phyloP scores from a whole-genome alignment of 2,888 invertebrate species.

The Teinopalpus imperialis region DNA sequence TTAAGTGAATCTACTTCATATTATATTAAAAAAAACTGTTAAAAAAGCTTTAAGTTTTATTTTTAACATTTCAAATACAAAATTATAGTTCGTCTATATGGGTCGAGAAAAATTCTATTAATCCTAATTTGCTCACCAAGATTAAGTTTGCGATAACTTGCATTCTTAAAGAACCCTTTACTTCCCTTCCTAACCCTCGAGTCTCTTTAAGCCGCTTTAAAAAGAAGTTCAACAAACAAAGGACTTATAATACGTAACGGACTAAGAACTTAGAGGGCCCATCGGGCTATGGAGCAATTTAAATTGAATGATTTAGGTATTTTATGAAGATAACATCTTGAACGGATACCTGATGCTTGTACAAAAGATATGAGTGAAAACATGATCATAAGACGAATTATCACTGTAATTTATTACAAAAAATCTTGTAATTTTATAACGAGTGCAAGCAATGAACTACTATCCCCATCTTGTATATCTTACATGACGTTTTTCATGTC shows the following conservation, averaged over 20 bases:
- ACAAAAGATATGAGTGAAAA: constrained; percentile 2
- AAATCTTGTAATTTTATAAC: too few species aligned
- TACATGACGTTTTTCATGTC: constrained; percentile 46
- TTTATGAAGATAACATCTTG: constrained; percentile 25
- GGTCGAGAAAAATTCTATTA: constrained; percentile 81
- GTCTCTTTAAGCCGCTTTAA: constrained; percentile 75
- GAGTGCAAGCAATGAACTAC: not conserved
- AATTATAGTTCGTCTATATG: too few species aligned
- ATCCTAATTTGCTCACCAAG: constrained; percentile 79
- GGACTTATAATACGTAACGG: constrained; percentile 72
- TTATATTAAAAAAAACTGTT: not conserved
- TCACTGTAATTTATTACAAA: too few species aligned
- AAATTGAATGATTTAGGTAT: constrained; percentile 28
- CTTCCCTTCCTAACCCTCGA: constrained; percentile 63
- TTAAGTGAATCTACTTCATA: not conserved
- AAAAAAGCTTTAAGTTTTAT: too few species aligned
- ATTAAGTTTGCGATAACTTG: constrained; percentile 74
- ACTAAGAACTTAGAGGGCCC: constrained; percentile 60
- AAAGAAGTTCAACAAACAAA: constrained; percentile 75
- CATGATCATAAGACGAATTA: too few species aligned
- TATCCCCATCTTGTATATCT: constrained; percentile 35
- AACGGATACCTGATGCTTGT: constrained; percentile 26
- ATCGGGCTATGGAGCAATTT: constrained; percentile 44
- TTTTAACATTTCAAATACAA: too few species aligned
- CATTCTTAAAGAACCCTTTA: constrained; percentile 74